These are phyloP conservation scores for Drosophila paramelanica DNA, from an alignment of 2,888 invertebrate species.

Conservation along the genomic window DNA sequence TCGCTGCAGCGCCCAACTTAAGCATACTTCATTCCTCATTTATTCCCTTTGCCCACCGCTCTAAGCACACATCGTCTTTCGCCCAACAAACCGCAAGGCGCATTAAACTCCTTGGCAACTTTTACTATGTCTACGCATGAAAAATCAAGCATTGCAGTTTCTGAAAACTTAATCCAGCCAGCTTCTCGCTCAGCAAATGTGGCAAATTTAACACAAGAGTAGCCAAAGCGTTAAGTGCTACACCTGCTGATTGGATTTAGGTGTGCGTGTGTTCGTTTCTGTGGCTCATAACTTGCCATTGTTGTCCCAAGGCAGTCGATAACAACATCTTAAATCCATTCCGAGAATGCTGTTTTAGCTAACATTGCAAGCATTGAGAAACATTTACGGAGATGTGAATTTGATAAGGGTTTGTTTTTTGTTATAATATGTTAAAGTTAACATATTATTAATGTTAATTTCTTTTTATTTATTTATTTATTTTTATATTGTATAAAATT, in stretches of 20 bases:
- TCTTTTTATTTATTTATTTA: too few species aligned
- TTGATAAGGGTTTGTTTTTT: too few species aligned
- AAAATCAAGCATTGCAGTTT: conserved; percentile 57
- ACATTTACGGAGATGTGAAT: too few species aligned
- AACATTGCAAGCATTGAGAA: too few species aligned
- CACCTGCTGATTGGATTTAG: conserved; percentile 4
- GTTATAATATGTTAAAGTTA: too few species aligned
- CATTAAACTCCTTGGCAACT: conserved; percentile 50
- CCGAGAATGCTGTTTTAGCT: not conserved
- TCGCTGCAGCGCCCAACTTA: conserved; percentile 17
- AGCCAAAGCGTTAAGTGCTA: conserved; percentile 33
- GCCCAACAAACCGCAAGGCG: conserved; percentile 2
- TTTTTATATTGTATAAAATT: not conserved
- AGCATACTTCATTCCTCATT: not conserved
- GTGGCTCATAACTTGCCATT: conserved; percentile 21
- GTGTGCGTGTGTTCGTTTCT: conserved; percentile 9
- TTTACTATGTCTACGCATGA: conserved; percentile 50
- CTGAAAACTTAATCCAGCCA: conserved; percentile 43
- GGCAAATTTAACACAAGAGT: conserved; percentile 33
- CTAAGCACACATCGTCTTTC: not conserved
- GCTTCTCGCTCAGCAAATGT: conserved; percentile 40
- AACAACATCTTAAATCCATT: conserved; percentile 10
- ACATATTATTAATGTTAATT: too few species aligned
- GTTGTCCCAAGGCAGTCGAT: conserved; percentile 20
- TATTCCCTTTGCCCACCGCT: too few species aligned